These are phyloP conservation scores for Brachyhypopomus occidentalis DNA, from an alignment of 2,113 vertebrate genomes.

Conservation along the genomic window DNA sequence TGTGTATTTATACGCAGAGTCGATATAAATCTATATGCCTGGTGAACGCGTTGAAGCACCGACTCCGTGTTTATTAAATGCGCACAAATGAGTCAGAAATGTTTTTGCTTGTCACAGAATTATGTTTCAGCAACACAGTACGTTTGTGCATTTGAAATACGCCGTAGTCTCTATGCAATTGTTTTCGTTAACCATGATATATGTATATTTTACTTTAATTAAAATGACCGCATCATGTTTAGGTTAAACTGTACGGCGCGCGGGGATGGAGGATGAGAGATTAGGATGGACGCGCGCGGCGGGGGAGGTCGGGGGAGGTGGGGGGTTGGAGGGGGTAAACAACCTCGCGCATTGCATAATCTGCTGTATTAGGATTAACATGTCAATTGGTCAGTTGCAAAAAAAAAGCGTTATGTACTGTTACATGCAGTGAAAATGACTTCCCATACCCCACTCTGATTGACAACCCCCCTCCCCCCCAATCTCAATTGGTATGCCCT, in stretches of 20 bases:
- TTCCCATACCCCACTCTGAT: no score
- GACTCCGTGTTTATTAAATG: slow-evolving; percentile 36
- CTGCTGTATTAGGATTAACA: slow-evolving; percentile 69
- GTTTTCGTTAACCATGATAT: not conserved
- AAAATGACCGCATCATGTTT: slow-evolving; percentile 55
- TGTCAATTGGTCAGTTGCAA: slow-evolving; percentile 48
- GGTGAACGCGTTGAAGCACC: not conserved
- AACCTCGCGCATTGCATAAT: slow-evolving; percentile 75
- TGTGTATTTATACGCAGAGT: not conserved
- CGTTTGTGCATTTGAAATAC: not conserved
- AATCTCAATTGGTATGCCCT: no score
- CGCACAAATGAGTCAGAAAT: slow-evolving; percentile 28
- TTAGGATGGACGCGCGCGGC: slow-evolving; percentile 60
- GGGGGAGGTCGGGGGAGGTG: not conserved
- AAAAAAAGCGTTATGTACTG: not conserved
- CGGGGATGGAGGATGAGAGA: no score
- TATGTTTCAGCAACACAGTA: not conserved
- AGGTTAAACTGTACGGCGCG: no score
- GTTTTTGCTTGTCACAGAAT: slow-evolving; percentile 25
- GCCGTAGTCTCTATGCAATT: not conserved
- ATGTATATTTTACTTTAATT: slow-evolving; percentile 12
- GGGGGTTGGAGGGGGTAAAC: slow-evolving; percentile 62
- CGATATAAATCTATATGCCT: not conserved
- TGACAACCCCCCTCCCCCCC: no score
- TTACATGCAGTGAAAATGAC: not conserved